Evolutionary conservation across 37 sponge, comb jelly and placozoan species (phyloP), one percentile per base, ranked within the genome.

Genomic region (Tethya wilhelma): DNA sequence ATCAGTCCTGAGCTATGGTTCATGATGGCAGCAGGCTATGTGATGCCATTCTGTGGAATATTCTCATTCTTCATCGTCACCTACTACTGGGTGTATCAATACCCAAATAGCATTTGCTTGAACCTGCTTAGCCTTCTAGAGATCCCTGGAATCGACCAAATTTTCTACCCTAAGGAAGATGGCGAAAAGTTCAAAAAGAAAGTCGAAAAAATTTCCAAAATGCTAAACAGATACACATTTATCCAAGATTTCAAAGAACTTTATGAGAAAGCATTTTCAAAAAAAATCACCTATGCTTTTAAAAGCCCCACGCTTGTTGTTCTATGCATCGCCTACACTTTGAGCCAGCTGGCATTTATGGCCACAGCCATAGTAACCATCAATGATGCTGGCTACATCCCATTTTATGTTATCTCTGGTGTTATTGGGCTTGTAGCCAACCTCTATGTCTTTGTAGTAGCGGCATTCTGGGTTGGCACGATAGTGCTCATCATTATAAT

Each of bases 61-160:
- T 37, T 73, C 31, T 28, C 55, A 1, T 55, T 55, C 36, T 55
- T 49, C 33, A 32, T 49, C 32, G 36, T 32, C 14, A 73, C 73
- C 1, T 55, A 55, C 56, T 73, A 55, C 56, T 73, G 73, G 73
- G 73, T 73, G 17, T 31, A 73, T 9, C 56, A 73, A 34, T 55
- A 32, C 56, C 56, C 55, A 49, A 49, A 32, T 32, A 32, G 34
- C 5, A 17, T 73, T 19, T 73, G 73, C 20, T 32, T 73, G 26
- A 37, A 73, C 36, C 2, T 73, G 28, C 32, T 73, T 19, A 73
- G 36, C 32, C 73, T 73, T 9, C 56, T 73, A 8, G 17, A 73
- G 20, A 55, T 49, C 36, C 73, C 73, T 55, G 73, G 56, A 34
- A 28, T 55, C 20, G 31, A 73, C 3, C 14, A 23, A 14, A 55